Base-by-base conservation (phyloP, 2,888 invertebrate species). In the Elysia crispata region DNA sequence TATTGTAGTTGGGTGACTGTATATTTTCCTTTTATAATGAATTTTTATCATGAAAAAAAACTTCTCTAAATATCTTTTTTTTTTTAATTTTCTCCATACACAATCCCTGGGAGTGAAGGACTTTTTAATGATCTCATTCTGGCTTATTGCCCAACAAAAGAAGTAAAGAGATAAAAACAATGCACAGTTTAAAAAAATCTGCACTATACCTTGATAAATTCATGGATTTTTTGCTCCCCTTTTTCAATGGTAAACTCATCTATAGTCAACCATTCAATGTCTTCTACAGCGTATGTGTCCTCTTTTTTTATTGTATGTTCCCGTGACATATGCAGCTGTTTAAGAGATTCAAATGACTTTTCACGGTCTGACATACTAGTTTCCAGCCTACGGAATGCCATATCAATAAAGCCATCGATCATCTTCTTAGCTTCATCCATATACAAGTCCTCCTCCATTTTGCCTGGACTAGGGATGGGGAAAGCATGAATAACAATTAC, bases 221-320 rank as follows among this genome's bases (percentile, higher is more conserved):
- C 90, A 83, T 91, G 82, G 57, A 92, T 90, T 84, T 91, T 91
- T 69, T 87, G 82, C 81, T 90, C 88, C 50, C 87, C 92, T 70
- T 83, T 83, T 79, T 89, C 88, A 18, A 85, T 82, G 23, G 86
- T 85, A 83, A 91, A 92, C 41, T 91, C 88, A 30, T 86, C 87
- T 69, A 91, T 92, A 1, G 87, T 86, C 49, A 91, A 79, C 92
- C 92, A 92, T 41, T 89, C 87, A 76, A 92, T 92, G 80, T 92
- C 89, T 81, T 88, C 85, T 1, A 91, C 83, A 66, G 88, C 86
- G 82, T 86, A 90, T 74, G 90, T 86, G 75, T 90, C 89, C 49
- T 89, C 88, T 75, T 86, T 82, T 6, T 84, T 76, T 28, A 87
- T 80, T 66, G 87, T 85, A 64, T 82, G 83, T 79, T 87, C 86